A percentile compares a stretch with the other conserved stretches of the same genome.
phyloP scores from a whole-genome alignment of 2,888 invertebrate species.

The Acleris literana region DNA sequence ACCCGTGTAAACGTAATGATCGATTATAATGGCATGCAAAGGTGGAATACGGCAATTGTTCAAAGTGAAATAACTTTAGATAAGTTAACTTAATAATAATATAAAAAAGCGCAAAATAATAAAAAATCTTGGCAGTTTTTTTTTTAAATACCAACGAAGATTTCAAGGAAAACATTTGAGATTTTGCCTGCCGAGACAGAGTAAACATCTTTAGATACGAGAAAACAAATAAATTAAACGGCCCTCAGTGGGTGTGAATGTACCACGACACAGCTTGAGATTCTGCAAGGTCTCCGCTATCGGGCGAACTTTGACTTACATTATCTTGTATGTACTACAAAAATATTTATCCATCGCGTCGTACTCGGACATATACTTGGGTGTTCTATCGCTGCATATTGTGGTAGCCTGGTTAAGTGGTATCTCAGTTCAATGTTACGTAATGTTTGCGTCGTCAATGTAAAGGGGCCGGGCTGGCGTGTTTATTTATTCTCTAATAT shows the following conservation, averaged over 20 bases:
- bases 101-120: background rate
- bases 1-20: constrained; percentile 14
- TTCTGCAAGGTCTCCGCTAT: constrained; percentile 59
- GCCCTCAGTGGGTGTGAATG: constrained; percentile 31
- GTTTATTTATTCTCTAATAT: constrained; percentile 30
- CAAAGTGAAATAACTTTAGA: too few relatives aligned
- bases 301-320: constrained; percentile 66
- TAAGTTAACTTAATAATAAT: too few relatives aligned
- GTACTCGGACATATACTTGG: constrained; percentile 12
- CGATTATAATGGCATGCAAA: background rate
- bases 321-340: constrained; percentile 52
- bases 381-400: constrained; percentile 38
- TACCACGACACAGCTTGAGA: constrained; percentile 51
- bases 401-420: constrained; percentile 44
- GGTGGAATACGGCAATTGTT: too few relatives aligned
- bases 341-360: constrained; percentile 62
- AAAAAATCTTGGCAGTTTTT: too few relatives aligned
- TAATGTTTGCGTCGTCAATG: constrained; percentile 47
- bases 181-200: constrained; percentile 11
- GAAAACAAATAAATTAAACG: constrained; percentile 26
- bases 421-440: constrained; percentile 50
- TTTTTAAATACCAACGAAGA: background rate
- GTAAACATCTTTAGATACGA: constrained; percentile 15
- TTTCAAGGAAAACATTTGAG: background rate
- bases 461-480: constrained; percentile 39